Base-by-base conservation (phyloP, 2,113 vertebrate species). In the Chloebia gouldiae region DNA sequence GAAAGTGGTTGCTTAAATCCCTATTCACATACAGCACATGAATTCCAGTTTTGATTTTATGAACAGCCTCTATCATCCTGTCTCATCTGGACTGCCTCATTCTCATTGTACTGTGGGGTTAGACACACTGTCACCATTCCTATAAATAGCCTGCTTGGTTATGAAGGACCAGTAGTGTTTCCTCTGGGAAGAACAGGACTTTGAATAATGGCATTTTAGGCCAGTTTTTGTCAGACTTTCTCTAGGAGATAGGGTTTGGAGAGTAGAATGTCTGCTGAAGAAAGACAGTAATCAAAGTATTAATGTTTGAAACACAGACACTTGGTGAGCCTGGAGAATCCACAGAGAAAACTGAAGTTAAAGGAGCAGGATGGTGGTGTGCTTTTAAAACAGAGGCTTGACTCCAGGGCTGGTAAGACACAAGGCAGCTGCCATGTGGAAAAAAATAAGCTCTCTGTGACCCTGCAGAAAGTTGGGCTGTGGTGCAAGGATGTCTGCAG, bases 101-200 rank as follows among this genome's bases (percentile, higher is more conserved):
- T 63, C 77, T 79, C 72, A 75, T 95, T 92, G 95, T 95, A 16
- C 73, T 88, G 33, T 64, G 70, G 82, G 50, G 35, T 93, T 88
- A 80, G 96, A 66, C 79, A 54, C 88, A 17, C 82, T 93, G 92
- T 84, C 95, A 93, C 91, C 89, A 76, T 69, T 28, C 81, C 78
- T 89, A 95, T 97, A 93, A 96, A 96, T 95, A 97, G 86, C 39
- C 85, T 78, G 56, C 77, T 66, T 61, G 49, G 44, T 69, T 89
- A 69, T 93, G 86, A 97, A 95, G 94, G 91, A 60, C 86, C 82
- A 57, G 68, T 44, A 89, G 77, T 81, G 73, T 92, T 81, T 68
- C 61, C 31, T 75, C 64, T 1, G 33, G 51, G 56, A 86, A 93
- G 78, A 95, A 76, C 30, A 64, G 39, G 56, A 70, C 76, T 95